A percentile compares a stretch with the other conserved stretches of the same genome.
phyloP scores from a whole-genome alignment of 2,888 invertebrate genomes.

The Morpho helenor region DNA sequence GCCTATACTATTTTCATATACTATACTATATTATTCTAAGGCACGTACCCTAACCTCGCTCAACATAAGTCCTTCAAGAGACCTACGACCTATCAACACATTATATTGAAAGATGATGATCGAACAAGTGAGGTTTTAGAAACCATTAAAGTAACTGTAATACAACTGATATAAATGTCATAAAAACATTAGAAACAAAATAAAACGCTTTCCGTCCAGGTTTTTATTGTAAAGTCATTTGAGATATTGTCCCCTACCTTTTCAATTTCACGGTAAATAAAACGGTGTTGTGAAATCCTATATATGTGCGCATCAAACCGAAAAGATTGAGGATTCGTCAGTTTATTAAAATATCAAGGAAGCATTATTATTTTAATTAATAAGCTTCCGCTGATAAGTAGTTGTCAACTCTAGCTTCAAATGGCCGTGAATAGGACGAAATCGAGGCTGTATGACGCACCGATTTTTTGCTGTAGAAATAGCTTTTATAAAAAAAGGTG shows the following conservation, averaged over 20 bases:
- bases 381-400: not conserved
- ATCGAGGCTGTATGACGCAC: conserved; percentile 7
- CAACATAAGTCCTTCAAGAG: conserved; percentile 7
- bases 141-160: no score
- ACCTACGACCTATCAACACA: conserved; percentile 5
- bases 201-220: no score
- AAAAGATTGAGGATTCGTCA: not conserved
- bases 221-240: no score
- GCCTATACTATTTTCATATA: conserved; percentile 5
- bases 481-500: conserved; percentile 6
- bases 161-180: not conserved
- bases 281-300: not conserved
- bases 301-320: not conserved
- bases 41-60: conserved; percentile 12
- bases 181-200: not conserved
- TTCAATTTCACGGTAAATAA: not conserved
- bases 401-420: not conserved
- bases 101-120: not conserved
- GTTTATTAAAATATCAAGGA: no score
- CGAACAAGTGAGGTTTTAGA: no score
- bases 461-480: conserved; percentile 15
- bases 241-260: not conserved
- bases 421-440: not conserved
- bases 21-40: conserved; percentile 15
- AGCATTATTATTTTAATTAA: not conserved